Evolutionary conservation across 2,888 invertebrate genomes (phyloP).

Genomic region (Lycophotia porphyrea): DNA sequence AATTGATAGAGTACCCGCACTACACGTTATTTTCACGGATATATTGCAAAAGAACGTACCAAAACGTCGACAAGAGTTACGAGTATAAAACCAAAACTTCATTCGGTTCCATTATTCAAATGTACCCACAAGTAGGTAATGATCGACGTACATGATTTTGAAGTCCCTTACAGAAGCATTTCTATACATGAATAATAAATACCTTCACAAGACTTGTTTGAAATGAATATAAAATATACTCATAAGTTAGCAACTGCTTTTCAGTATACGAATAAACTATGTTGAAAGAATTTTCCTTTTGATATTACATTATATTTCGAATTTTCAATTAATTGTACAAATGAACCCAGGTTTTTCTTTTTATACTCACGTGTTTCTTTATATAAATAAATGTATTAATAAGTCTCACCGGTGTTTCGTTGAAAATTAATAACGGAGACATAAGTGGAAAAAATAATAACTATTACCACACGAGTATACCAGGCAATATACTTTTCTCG

Average conservation of each 20-base stretch:
- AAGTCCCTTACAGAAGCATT: slow-evolving; percentile 34
- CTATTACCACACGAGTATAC: not conserved
- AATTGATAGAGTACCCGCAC: slow-evolving; percentile 1
- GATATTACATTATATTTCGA: slow-evolving; percentile 17
- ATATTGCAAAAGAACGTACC: slow-evolving; percentile 16
- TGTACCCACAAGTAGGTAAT: slow-evolving; percentile 10
- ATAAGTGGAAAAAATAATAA: not conserved
- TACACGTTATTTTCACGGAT: slow-evolving; percentile 9
- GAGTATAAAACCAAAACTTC: slow-evolving; percentile 40
- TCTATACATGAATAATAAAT: slow-evolving; percentile 32
- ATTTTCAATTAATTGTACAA: slow-evolving; percentile 19
- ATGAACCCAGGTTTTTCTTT: slow-evolving; percentile 1
- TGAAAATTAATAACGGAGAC: slow-evolving; percentile 2
- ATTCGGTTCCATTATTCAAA: slow-evolving; percentile 52
- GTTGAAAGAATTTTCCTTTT: slow-evolving; percentile 1
- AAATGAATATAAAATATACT: slow-evolving; percentile 25
- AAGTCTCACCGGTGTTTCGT: not conserved
- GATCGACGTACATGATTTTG: slow-evolving; percentile 46
- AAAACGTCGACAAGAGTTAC: slow-evolving; percentile 27
- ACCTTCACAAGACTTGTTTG: slow-evolving; percentile 26
- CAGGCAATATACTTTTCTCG: slow-evolving; percentile 7
- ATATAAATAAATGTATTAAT: not conserved
- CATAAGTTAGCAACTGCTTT: slow-evolving; percentile 18
- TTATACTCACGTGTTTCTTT: not conserved
- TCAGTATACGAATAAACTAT: slow-evolving; percentile 15